A percentile compares a stretch with the other conserved stretches of the same genome.
phyloP scores from a whole-genome alignment of 2,113 vertebrate species.

The Leuciscus idus region DNA sequence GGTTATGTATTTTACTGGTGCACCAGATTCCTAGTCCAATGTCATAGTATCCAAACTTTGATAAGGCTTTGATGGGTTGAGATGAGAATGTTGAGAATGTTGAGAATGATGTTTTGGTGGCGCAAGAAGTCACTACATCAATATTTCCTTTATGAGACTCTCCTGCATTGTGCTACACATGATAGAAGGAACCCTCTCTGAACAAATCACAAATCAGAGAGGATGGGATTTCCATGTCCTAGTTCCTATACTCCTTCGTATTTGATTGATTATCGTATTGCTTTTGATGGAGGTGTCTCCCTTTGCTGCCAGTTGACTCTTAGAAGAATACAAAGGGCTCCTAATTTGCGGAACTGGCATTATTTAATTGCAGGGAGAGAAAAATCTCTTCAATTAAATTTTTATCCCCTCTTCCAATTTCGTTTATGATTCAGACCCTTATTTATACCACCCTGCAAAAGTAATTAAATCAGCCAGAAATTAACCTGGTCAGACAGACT shows the following conservation, averaged over 20 bases:
- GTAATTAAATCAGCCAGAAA: slow-evolving; percentile 76
- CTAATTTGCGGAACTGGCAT: slow-evolving; percentile 64
- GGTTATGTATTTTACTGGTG: background rate
- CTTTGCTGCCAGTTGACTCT: slow-evolving; percentile 57
- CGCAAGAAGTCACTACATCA: background rate
- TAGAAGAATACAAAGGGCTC: slow-evolving; percentile 59
- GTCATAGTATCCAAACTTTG: background rate
- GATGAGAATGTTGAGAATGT: background rate
- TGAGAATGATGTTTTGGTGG: background rate
- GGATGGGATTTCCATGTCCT: slow-evolving; percentile 14
- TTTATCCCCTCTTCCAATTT: slow-evolving; percentile 60
- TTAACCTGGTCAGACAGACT: slow-evolving; percentile 72
- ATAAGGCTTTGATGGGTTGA: background rate
- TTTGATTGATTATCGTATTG: too few relatives aligned
- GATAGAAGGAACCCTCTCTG: slow-evolving; percentile 55
- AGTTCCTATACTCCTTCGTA: background rate
- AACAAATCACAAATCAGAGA: background rate
- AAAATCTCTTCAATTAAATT: slow-evolving; percentile 55
- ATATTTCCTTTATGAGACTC: background rate
- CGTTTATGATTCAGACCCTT: slow-evolving; percentile 62
- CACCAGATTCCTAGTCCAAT: background rate
- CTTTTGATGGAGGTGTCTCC: slow-evolving; percentile 35
- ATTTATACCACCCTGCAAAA: slow-evolving; percentile 68
- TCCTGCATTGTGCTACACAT: slow-evolving; percentile 27
- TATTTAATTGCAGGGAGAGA: slow-evolving; percentile 67